Base-by-base conservation (phyloP, 2,797 vertebrate species). In the Coendou prehensilis region DNA sequence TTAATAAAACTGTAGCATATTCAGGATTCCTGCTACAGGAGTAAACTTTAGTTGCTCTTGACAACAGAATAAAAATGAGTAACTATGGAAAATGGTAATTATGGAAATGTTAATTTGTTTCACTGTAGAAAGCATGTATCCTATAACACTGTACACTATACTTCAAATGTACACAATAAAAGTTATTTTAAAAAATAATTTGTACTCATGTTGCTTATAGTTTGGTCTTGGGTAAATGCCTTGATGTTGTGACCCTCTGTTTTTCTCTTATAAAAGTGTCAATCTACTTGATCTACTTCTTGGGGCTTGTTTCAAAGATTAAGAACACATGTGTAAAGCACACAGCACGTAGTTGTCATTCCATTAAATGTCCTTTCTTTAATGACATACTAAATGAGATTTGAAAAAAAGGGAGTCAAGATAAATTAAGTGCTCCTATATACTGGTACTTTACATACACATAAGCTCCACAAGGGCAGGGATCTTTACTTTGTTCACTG, bases 181-280 rank as follows among this genome's bases (percentile, higher is more conserved):
- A 75, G n/a, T 84, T 85, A 64, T 23, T 30, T 52, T 91, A 41
- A 75, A 63, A n/a, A 84, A 37, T 28, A 75, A 69, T 67, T 67
- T 83, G 50, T n/a, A 75, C 30, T 71, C 87, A 10, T 2, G 7
- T 4, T 91, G 50, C n/a, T 67, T 91, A 54, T 50, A 81, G 2
- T 86, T 93, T 91, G 30, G 41, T 91, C 54, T 85, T 81, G 26
- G 47, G 30, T 73, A 87, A 91, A 92, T 87, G 45, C 80, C 67
- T 85, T 37, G 61, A 80, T 75, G 22, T 76, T 83, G 2, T 82
- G 37, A 81, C 30, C 20, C 64, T 88, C 69, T 14, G 1, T 93
- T 59, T 96, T 82, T 87, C 33, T 71, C 30, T 84, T 71, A 18
- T 56, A 69, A 94, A 83, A 75, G 2, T 47, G 10, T 95, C 59